phyloP scores from a whole-genome alignment of 1,140 invertebrate species.

The Drosophila ananassae region DNA sequence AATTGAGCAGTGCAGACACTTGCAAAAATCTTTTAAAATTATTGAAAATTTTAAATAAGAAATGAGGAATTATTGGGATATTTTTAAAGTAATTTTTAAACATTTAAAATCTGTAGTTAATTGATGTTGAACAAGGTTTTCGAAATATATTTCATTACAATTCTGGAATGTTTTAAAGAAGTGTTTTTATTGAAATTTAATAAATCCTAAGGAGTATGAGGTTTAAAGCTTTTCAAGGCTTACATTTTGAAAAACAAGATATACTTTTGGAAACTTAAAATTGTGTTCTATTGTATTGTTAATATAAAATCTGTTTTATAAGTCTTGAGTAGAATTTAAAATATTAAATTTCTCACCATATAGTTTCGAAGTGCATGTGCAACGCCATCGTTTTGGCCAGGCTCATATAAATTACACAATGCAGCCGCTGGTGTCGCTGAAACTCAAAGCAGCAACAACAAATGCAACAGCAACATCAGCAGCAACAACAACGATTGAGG shows the following conservation, averaged over 20 bases:
- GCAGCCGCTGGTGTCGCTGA: conserved; percentile 34
- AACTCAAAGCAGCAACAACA: conserved; percentile 29
- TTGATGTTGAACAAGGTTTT: no score
- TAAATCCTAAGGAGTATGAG: no score
- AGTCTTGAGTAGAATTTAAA: not conserved
- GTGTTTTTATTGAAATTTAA: no score
- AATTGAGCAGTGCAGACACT: conserved; percentile 30
- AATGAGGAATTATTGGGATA: not conserved
- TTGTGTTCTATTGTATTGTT: no score
- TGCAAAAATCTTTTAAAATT: conserved; percentile 15
- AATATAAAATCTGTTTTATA: no score
- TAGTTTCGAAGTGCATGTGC: conserved; percentile 15
- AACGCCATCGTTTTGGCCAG: conserved; percentile 65
- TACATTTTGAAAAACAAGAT: no score
- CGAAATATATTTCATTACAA: no score
- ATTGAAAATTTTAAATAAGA: not conserved
- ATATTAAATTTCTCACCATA: not conserved
- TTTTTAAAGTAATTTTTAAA: not conserved
- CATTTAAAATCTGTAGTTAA: no score
- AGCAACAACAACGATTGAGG: conserved; percentile 8
- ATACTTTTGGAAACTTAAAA: no score
- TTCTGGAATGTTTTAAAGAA: no score
- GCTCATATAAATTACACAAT: conserved; percentile 80
- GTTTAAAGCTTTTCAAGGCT: no score
- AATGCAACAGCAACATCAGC: conserved; percentile 21